These are phyloP conservation scores for Takifugu flavidus DNA, from an alignment of 2,113 vertebrate genomes.

Conservation along the genomic window DNA sequence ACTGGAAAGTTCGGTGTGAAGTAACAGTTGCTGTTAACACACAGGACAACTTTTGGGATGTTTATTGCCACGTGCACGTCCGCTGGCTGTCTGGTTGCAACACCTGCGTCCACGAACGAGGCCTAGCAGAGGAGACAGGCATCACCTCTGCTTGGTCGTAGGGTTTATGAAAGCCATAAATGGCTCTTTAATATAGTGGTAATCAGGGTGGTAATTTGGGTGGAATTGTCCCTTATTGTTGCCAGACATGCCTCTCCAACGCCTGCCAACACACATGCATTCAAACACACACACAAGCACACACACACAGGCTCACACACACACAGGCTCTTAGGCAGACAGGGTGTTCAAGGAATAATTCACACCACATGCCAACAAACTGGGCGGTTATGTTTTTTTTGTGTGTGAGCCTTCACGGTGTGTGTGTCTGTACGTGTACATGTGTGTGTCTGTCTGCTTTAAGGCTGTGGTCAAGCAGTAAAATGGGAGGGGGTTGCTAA, in stretches of 20 bases:
- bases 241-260: conserved; percentile 71
- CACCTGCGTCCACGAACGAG: conserved; percentile 31
- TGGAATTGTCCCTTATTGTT: conserved; percentile 78
- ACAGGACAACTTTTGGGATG: too few relatives aligned
- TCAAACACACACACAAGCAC: conserved; percentile 29
- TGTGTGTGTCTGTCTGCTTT: conserved; percentile 50
- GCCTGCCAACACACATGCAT: conserved; percentile 64
- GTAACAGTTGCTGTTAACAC: too few relatives aligned
- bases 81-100: conserved; percentile 5
- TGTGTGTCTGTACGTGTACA: conserved; percentile 28
- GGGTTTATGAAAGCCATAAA: conserved; percentile 77
- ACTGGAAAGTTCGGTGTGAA: too few relatives aligned
- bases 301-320: conserved; percentile 42
- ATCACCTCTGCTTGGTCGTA: conserved; percentile 67
- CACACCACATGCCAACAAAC: conserved; percentile 77
- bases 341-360: conserved; percentile 73
- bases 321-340: conserved; percentile 55
- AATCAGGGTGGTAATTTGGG: conserved; percentile 78
- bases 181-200: conserved; percentile 77
- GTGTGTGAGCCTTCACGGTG: conserved; percentile 10
- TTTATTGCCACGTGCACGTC: too few relatives aligned
- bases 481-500: conserved; percentile 59
- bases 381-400: conserved; percentile 66
- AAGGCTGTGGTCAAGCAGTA: conserved; percentile 70
- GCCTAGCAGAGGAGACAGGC: conserved; percentile 68